phyloP scores from a whole-genome alignment of 2,888 invertebrate genomes.

The Papilio gigon region DNA sequence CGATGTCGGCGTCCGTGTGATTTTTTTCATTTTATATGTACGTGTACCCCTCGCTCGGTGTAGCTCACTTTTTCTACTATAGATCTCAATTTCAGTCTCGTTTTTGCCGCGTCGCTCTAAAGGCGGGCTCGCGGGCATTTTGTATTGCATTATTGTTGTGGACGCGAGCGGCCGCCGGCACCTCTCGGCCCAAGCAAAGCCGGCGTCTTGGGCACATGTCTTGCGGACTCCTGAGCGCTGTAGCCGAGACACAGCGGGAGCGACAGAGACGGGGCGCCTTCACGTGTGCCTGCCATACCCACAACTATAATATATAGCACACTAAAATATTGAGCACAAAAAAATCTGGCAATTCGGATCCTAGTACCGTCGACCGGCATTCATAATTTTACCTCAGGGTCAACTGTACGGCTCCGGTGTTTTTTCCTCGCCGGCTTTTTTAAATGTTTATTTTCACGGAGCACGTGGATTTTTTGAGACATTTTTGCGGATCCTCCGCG shows the following conservation, averaged over 20 bases:
- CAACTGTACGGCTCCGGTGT: constrained; percentile 74
- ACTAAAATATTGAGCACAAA: constrained; percentile 80
- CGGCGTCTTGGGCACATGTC: constrained; percentile 76
- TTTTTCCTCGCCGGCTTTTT: constrained; percentile 69
- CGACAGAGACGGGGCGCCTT: constrained; percentile 68
- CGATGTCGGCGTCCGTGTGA: constrained; percentile 78
- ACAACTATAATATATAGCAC: constrained; percentile 73
- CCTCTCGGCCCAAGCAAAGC: constrained; percentile 56
- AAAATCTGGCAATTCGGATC: constrained; percentile 79
- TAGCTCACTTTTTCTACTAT: constrained; percentile 84
- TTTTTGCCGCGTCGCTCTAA: constrained; percentile 82
- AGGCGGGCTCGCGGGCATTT: constrained; percentile 78
- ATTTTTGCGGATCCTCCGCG: constrained; percentile 74
- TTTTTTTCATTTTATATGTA: constrained; percentile 83
- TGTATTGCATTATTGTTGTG: constrained; percentile 74
- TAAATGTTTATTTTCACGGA: constrained; percentile 76
- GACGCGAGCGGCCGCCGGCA: constrained; percentile 61
- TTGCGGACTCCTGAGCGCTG: constrained; percentile 59
- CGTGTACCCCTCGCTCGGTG: constrained; percentile 82
- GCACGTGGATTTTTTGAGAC: constrained; percentile 77
- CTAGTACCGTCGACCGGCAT: constrained; percentile 80
- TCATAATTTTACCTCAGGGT: constrained; percentile 81
- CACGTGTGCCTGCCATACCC: constrained; percentile 73
- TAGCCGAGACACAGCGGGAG: constrained; percentile 71
- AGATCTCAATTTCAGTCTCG: constrained; percentile 83